Evolutionary conservation across 2,797 vertebrate species (phyloP), one percentile per base, ranked within the genome.

Genomic region (Strix occidentalis): DNA sequence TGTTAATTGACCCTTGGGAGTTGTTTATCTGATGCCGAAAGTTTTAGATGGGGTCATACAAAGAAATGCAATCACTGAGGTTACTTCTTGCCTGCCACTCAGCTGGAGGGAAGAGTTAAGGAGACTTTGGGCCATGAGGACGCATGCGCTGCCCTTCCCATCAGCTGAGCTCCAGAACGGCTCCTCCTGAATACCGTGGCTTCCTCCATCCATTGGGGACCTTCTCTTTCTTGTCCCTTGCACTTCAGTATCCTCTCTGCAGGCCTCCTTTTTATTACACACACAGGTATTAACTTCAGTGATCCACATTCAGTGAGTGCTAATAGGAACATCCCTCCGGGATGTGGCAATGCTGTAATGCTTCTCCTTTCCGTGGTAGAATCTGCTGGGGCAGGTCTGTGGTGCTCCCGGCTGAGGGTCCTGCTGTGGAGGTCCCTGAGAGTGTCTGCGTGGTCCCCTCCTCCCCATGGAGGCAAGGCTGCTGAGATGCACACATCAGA

Each of bases 1-100:
- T 97, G 98, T 98, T 98, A 98, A 98, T 98, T 98, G 98, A 98
- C 98, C 98, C 98, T 98, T 70, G 98, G 98, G 98, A 98, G 96
- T 95, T 97, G 97, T 97, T 95, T 96, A 98, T 97, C 97, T 93
- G 97, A 94, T 80, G 90, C 96, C n/a, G 72, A 95, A 97, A 97
- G 97, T 95, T 88, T 95, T 95, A 87, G 93, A 96, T 91, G 90
- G 97, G 97, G 97, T 97, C 97, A 95, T 46, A 82, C 33, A 46
- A 97, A 96, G 89, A 95, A 76, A 93, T 48, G 94, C 93, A 95
- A 93, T 89, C 96, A 96, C 68, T 58, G 90, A 93, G 92, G 90
- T 95, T 95, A 60, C 94, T 90, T 94, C 83, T 96, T 76, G 48
- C 89, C 79, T 95, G 84, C 80, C 63, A 86, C 66, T 96, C 84